These are phyloP conservation scores for Aphis gossypii DNA, from an alignment of 1,140 invertebrate genomes.

Conservation along the genomic window DNA sequence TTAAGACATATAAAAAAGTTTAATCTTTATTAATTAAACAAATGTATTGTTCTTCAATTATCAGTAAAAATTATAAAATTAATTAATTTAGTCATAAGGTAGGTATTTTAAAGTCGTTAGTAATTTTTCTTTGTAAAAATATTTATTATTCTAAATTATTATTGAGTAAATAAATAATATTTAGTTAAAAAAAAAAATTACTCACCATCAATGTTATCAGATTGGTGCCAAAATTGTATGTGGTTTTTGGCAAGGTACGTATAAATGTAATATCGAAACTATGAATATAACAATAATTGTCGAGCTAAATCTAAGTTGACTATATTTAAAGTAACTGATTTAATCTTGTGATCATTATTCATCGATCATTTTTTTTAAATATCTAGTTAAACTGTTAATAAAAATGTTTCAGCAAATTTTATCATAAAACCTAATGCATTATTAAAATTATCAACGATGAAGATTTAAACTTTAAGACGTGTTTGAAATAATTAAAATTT, in stretches of 20 bases:
- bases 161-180: neutral
- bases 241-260: neutral
- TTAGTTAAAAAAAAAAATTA: neutral
- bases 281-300: neutral
- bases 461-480: neutral
- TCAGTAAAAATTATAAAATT: too few species aligned
- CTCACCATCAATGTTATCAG: neutral
- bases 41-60: too few species aligned
- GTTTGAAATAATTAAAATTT: neutral
- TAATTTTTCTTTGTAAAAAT: neutral
- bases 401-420: neutral
- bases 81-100: too few species aligned
- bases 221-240: neutral
- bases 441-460: neutral
- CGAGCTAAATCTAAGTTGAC: neutral
- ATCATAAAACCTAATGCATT: neutral
- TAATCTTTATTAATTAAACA: too few species aligned
- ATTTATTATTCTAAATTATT: neutral
- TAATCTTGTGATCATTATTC: neutral
- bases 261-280: neutral
- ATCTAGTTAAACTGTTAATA: neutral
- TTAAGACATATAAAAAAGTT: too few species aligned
- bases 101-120: neutral
- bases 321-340: neutral
- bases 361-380: neutral